Evolutionary conservation across 2,113 vertebrate species (phyloP).

Genomic region (Epinephelus moara): DNA sequence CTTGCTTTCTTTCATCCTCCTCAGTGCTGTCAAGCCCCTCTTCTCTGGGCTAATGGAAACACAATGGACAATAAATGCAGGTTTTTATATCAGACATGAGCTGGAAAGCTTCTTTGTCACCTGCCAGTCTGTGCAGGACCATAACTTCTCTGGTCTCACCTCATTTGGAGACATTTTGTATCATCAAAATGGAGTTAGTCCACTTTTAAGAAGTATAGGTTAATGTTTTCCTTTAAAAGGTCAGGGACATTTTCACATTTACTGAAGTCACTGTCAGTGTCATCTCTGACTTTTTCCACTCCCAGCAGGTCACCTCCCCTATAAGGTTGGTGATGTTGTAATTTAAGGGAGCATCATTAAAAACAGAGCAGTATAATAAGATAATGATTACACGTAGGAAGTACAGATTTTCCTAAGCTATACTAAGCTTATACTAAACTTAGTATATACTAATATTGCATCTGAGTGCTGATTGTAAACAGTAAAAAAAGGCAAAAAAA

Average conservation of each 20-base stretch:
- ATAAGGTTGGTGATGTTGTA: background rate
- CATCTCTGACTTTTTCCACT: background rate
- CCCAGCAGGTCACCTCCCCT: background rate
- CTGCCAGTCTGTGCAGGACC: background rate
- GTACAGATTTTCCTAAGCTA: too few relatives aligned
- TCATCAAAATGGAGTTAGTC: background rate
- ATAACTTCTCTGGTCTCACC: background rate
- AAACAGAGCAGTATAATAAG: too few relatives aligned
- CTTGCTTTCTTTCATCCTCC: conserved; percentile 28
- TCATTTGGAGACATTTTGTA: background rate
- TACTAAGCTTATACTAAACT: too few relatives aligned
- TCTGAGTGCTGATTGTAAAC: too few relatives aligned
- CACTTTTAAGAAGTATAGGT: background rate
- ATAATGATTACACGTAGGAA: too few relatives aligned
- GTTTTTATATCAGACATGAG: background rate
- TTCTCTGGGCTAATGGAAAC: background rate
- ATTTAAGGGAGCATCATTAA: background rate
- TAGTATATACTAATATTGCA: too few relatives aligned
- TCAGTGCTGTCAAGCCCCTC: background rate
- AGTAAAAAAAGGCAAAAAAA: too few relatives aligned
- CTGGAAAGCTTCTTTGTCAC: background rate
- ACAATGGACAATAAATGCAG: conserved; percentile 41
- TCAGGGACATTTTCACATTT: background rate
- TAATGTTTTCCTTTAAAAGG: background rate
- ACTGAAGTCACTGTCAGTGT: background rate